A percentile compares a stretch with the other conserved stretches of the same genome.
Evolutionary conservation across 2,888 invertebrate genomes (phyloP).

Genomic region (Metopia argyrocephala): DNA sequence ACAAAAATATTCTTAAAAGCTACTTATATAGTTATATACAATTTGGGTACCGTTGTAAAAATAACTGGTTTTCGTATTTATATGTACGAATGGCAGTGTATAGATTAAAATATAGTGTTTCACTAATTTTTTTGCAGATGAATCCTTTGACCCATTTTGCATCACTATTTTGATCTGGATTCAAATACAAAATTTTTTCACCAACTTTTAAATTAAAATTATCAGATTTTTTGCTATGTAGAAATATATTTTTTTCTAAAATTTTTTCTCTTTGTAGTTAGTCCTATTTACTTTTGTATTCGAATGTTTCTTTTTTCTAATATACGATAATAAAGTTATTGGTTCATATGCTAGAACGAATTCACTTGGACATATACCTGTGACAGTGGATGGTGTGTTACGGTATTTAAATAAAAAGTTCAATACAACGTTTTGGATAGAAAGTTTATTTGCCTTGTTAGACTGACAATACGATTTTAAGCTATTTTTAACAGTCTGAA

Average conservation of each 20-base stretch:
- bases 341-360: slow-evolving; percentile 5
- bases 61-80: too few species aligned
- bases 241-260: slow-evolving; percentile 10
- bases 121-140: neutral
- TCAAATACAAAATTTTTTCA: slow-evolving; percentile 23
- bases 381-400: slow-evolving; percentile 21
- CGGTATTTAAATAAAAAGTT: slow-evolving; percentile 32
- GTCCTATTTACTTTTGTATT: neutral
- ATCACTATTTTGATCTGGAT: slow-evolving; percentile 1
- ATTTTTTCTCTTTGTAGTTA: neutral
- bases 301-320: neutral
- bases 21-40: too few species aligned
- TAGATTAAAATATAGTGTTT: slow-evolving; percentile 11
- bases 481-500: slow-evolving; percentile 34
- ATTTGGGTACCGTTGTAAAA: too few species aligned
- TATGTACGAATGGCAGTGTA: too few species aligned
- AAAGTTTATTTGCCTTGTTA: neutral
- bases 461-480: slow-evolving; percentile 22
- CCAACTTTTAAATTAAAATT: slow-evolving; percentile 11
- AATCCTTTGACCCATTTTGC: slow-evolving; percentile 14
- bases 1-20: too few species aligned
- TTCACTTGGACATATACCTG: slow-evolving; percentile 30
- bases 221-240: slow-evolving; percentile 2
- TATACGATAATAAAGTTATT: slow-evolving; percentile 12
- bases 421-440: slow-evolving; percentile 10